Percentiles rank a stretch among this genome's conserved stretches.
These are phyloP conservation scores for Cichlasoma orientale DNA, from an alignment of 2,797 vertebrate species.

Conservation along the genomic window DNA sequence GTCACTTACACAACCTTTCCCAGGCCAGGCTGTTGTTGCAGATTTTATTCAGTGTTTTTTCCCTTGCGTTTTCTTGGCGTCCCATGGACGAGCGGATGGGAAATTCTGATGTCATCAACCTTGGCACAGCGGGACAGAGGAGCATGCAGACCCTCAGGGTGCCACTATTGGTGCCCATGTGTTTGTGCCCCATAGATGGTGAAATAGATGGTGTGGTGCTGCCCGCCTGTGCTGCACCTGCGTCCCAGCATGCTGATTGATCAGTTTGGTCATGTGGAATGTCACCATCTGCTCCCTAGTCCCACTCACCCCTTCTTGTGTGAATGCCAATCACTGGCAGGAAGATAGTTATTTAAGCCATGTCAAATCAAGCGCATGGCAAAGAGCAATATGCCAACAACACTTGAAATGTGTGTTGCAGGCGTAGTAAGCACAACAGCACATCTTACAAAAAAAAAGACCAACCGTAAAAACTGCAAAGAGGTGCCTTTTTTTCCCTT, in stretches of 20 bases:
- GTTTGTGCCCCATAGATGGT: slow-evolving; percentile 98
- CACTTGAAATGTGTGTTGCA: slow-evolving; percentile 66
- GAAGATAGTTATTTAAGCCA: slow-evolving; percentile 82
- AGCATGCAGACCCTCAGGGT: slow-evolving; percentile 89
- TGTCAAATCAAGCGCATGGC: slow-evolving; percentile 80
- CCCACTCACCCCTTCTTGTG: slow-evolving; percentile 77
- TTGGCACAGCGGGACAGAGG: slow-evolving; percentile 91
- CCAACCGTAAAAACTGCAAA: slow-evolving; percentile 21
- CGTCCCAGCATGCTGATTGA: slow-evolving; percentile 97
- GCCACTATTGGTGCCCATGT: slow-evolving; percentile 96
- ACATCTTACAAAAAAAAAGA: slow-evolving; percentile 47
- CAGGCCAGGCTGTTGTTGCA: slow-evolving; percentile 55
- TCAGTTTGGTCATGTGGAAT: slow-evolving; percentile 99
- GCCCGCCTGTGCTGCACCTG: slow-evolving; percentile 98
- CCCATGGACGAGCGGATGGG: slow-evolving; percentile 93
- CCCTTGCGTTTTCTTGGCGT: slow-evolving; percentile 66
- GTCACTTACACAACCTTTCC: slow-evolving; percentile 66
- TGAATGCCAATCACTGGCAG: slow-evolving; percentile 80
- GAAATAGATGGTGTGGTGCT: slow-evolving; percentile 94
- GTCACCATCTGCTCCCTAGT: slow-evolving; percentile 98
- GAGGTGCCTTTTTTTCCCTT: not conserved
- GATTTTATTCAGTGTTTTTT: slow-evolving; percentile 35
- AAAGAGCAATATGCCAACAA: slow-evolving; percentile 68
- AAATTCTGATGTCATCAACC: slow-evolving; percentile 99
- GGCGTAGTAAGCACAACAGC: slow-evolving; percentile 70